Base-by-base conservation (phyloP, 2,888 invertebrate species). In the Phyto melanocephala region DNA sequence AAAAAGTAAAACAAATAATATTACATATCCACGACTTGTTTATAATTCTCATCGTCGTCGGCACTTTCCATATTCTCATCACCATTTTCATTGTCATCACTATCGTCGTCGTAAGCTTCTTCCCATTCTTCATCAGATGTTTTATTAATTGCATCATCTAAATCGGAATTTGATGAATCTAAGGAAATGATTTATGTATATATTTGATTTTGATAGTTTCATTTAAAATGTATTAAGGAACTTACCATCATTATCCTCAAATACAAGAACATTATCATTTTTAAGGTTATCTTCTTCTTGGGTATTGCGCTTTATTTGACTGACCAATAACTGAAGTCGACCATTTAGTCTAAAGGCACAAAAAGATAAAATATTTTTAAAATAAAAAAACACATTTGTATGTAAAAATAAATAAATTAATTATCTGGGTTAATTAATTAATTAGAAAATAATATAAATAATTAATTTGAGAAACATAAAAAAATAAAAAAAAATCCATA, bases 251-350 rank as follows among this genome's bases (percentile, higher is more conserved):
- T 87, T 87, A 67, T 91, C 91, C 28, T 91, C 87, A 67, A 89
- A 87, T 13, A 89, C 84, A 20, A 91, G 75, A 8, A 87, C 87
- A 84, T 90, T 88, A 35, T 87, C 87, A 78, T 86, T 88, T 78
- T 89, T 88, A 10, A 91, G 82, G 47, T 84, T 85, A 17, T 89
- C 90, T 45, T 87, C 87, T 15, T 89, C 89, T 35, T 88, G 87
- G 0, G 87, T 86, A 81, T 91, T 91, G 1, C 88, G 87, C 80
- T 89, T 89, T 78, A 91, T 91, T 87, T 91, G 91, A 81, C 87
- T 90, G 1, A 91, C 88, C 47, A 91, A 86, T 65, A 91, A 86
- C 76, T 89, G 88, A 6, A 91, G 86, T 2, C 91, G 87, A 8
- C 91, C 91, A 52, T 88, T 88, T 0, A 91, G 85, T 84, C 91